Percentiles rank a stretch among this genome's conserved stretches.
Evolutionary conservation across 2,113 vertebrate genomes (phyloP).

Genomic region (Eretmodus cyanostictus): DNA sequence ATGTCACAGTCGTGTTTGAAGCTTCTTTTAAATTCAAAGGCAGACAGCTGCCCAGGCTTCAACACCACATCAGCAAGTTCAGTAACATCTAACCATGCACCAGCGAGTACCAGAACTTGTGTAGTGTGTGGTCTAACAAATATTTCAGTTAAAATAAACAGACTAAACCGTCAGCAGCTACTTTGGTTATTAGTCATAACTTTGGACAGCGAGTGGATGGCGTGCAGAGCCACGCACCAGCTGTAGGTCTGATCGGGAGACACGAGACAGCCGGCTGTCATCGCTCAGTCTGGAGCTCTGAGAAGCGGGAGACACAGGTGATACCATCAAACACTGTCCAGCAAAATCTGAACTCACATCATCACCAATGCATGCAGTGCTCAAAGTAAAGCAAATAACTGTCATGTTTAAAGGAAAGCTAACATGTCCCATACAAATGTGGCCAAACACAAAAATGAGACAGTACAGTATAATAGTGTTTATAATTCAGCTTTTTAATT

Average conservation of each 20-base stretch:
- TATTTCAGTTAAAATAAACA: not conserved
- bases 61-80: not conserved
- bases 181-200: not conserved
- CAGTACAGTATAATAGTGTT: not conserved
- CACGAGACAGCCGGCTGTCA: conserved; percentile 47
- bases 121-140: not conserved
- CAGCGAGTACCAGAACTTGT: not conserved
- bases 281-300: conserved; percentile 70
- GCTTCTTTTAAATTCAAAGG: not conserved
- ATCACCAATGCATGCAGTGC: not conserved
- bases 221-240: conserved; percentile 43
- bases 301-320: not conserved
- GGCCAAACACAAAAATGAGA: not conserved
- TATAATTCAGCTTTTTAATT: not conserved
- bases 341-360: not conserved
- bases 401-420: not conserved
- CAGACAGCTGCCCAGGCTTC: not conserved
- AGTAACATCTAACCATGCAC: not conserved
- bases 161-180: not conserved
- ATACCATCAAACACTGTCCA: not conserved
- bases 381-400: not conserved
- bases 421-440: not conserved
- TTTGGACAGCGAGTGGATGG: not conserved
- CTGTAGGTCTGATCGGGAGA: conserved; percentile 59
- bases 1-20: not conserved